phyloP scores from a whole-genome alignment of 2,797 vertebrate genomes.

The Lagodon rhomboides region DNA sequence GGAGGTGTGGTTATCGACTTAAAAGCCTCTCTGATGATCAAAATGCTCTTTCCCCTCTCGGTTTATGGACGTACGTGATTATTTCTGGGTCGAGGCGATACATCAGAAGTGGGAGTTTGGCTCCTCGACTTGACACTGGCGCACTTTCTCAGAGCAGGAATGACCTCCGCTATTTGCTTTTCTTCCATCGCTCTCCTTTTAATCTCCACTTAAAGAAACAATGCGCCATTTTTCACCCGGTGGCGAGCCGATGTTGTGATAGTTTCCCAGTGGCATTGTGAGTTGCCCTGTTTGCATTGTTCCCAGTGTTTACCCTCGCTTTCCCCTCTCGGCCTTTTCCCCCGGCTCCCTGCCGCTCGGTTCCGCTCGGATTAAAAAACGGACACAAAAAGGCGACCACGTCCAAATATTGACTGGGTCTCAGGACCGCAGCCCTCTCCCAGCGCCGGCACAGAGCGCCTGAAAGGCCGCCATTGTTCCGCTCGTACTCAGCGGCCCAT shows the following conservation, averaged over 20 bases:
- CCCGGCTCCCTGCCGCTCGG: slow-evolving; percentile 75
- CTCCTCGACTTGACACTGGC: slow-evolving; percentile 31
- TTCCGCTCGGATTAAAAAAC: slow-evolving; percentile 84
- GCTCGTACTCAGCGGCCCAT: slow-evolving; percentile 81
- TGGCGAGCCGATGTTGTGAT: slow-evolving; percentile 80
- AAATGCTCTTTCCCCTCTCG: not conserved
- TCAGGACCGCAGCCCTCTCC: slow-evolving; percentile 80
- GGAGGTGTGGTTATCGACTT: slow-evolving; percentile 13
- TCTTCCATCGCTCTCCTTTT: slow-evolving; percentile 74
- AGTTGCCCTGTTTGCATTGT: slow-evolving; percentile 77
- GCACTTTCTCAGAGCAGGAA: slow-evolving; percentile 32
- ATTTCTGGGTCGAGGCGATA: slow-evolving; percentile 16
- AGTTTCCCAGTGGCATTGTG: slow-evolving; percentile 81
- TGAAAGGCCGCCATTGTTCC: slow-evolving; percentile 90
- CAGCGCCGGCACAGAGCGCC: slow-evolving; percentile 71
- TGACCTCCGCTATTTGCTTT: slow-evolving; percentile 73
- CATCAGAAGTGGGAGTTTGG: slow-evolving; percentile 11
- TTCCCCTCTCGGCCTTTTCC: slow-evolving; percentile 70
- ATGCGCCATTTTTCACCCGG: slow-evolving; percentile 72
- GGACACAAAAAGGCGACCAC: slow-evolving; percentile 79
- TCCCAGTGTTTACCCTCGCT: slow-evolving; percentile 82
- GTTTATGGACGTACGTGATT: not conserved
- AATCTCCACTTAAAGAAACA: slow-evolving; percentile 85
- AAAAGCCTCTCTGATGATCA: slow-evolving; percentile 23
- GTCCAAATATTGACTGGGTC: slow-evolving; percentile 91